Evolutionary conservation across 2,797 vertebrate genomes (phyloP).

Genomic region (Onychomys arenicola): DNA sequence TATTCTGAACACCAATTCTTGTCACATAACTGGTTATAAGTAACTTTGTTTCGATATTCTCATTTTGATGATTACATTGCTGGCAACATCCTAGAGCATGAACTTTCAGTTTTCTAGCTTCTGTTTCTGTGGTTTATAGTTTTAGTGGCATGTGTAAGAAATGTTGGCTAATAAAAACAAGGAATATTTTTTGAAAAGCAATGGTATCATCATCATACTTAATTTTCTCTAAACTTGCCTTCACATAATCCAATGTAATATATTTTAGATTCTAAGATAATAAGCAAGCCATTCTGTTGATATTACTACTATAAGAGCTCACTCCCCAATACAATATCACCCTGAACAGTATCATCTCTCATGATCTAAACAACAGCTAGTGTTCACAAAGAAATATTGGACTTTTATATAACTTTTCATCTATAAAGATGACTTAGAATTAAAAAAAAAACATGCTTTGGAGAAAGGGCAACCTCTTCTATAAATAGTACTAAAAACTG

Average conservation of each 20-base stretch:
- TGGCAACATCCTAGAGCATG: too few relatives aligned
- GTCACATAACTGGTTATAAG: too few relatives aligned
- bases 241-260: background rate
- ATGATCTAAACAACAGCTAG: slow-evolving; percentile 31
- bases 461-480: background rate
- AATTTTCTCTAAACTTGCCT: slow-evolving; percentile 43
- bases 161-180: too few relatives aligned
- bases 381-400: slow-evolving; percentile 64
- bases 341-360: slow-evolving; percentile 25
- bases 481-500: background rate
- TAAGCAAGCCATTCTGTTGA: background rate
- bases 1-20: too few relatives aligned
- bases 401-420: slow-evolving; percentile 19
- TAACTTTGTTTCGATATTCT: too few relatives aligned
- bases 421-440: background rate
- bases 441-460: background rate
- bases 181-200: background rate
- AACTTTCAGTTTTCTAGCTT: too few relatives aligned
- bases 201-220: background rate
- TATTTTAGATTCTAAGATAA: slow-evolving; percentile 24
- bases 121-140: too few relatives aligned
- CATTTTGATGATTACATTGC: too few relatives aligned
- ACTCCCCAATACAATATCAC: slow-evolving; percentile 33
- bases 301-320: background rate
- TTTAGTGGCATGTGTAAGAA: too few relatives aligned